These are phyloP conservation scores for Eupsilia transversa DNA, from an alignment of 2,888 invertebrate genomes.

Conservation along the genomic window DNA sequence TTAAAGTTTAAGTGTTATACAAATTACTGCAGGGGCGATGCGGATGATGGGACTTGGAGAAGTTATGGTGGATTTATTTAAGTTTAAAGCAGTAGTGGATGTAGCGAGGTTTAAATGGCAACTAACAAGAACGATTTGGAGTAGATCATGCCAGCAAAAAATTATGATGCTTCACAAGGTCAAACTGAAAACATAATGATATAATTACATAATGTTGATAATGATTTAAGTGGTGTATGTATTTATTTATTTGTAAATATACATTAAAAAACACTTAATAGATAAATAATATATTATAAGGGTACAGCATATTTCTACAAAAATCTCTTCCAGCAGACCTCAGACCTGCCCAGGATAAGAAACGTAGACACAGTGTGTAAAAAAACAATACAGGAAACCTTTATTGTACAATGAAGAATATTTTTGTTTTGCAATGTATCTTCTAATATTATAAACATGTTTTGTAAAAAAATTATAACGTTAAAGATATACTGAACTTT, in stretches of 20 bases:
- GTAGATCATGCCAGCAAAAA: not conserved
- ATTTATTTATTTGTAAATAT: too few species aligned
- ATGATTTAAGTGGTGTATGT: too few species aligned
- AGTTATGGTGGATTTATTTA: conserved; percentile 17
- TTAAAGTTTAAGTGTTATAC: conserved; percentile 43
- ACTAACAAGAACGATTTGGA: not conserved
- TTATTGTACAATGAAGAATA: too few species aligned
- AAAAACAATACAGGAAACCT: too few species aligned
- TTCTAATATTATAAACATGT: not conserved
- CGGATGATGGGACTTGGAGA: conserved; percentile 7
- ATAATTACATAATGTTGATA: not conserved
- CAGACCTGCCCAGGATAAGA: too few species aligned
- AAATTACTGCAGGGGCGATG: conserved; percentile 48
- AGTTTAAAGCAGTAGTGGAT: not conserved
- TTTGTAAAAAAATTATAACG: not conserved
- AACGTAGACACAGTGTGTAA: too few species aligned
- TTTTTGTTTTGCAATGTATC: not conserved
- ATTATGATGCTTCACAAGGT: not conserved
- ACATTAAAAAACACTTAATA: too few species aligned
- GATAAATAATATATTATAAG: too few species aligned
- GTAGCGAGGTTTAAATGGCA: not conserved
- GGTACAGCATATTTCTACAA: too few species aligned
- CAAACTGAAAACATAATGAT: not conserved
- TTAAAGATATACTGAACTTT: not conserved
- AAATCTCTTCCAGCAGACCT: too few species aligned